Percentiles rank a stretch among this genome's conserved stretches.
Conservation (phyloP, 1,140 invertebrate genomes). For the Pemphigus obesinymphae region DNA sequence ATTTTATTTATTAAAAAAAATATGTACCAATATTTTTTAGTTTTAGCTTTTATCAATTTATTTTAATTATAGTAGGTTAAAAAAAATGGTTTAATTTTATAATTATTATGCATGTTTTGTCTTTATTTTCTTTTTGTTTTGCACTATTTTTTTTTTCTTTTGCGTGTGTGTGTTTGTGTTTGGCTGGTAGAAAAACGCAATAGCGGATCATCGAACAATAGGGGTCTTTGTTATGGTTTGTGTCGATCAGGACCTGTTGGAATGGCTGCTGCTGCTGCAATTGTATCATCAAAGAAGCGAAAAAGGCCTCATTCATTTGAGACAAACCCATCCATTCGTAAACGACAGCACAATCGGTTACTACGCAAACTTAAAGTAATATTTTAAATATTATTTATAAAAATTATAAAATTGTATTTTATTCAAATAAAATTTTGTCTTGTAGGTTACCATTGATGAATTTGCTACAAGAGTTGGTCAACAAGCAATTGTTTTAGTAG, state of each 20-base stretch:
- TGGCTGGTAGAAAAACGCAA: conserved; percentile 42
- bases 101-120: conserved; percentile 18
- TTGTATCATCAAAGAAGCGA: conserved; percentile 91
- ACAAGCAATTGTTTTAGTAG: conserved; percentile 91
- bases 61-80: background rate
- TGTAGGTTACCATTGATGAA: conserved; percentile 91
- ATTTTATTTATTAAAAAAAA: background rate
- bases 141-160: conserved; percentile 35
- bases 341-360: conserved; percentile 91
- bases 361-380: conserved; percentile 78
- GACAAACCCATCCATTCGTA: conserved; percentile 94
- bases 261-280: conserved; percentile 93
- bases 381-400: conserved; percentile 34
- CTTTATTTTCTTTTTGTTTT: conserved; percentile 42
- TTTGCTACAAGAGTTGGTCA: conserved; percentile 96
- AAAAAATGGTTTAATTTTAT: background rate
- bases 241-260: conserved; percentile 75
- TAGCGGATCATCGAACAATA: conserved; percentile 36
- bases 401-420: background rate
- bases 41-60: background rate
- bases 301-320: conserved; percentile 95
- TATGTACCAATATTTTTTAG: background rate
- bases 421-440: conserved; percentile 41
- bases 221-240: conserved; percentile 44
- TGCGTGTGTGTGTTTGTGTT: conserved; percentile 38